Evolutionary conservation across 2,888 invertebrate genomes (phyloP), one percentile per base, ranked within the genome.

Genomic region (Andrena bicolor): DNA sequence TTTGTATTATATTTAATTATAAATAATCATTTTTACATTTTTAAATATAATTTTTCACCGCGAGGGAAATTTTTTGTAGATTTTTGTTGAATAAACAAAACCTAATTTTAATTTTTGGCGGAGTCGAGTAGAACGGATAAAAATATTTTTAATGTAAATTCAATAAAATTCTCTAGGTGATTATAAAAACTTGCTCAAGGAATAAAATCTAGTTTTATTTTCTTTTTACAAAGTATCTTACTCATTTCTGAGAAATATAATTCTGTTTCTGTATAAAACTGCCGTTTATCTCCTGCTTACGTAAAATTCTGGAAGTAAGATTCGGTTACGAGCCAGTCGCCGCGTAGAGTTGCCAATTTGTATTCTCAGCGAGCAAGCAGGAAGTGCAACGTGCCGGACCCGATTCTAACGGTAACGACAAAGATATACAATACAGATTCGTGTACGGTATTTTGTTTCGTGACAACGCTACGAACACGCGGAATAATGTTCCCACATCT

Each of bases 311-410:
- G 35, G n/a, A 32, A 23, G 56, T 13, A 51, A 63, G 66, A 69
- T 77, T 82, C 66, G 51, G 41, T 79, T 74, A 82, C 66, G 26
- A 35, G 65, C 23, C 56, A 76, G 68, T 41, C 51, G 26, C 10
- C 53, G 64, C 61, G 73, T 76, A 75, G 77, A 86, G 60, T 79
- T 76, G 82, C 66, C 79, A 76, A 87, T 87, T 87, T 85, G 80
- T 87, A 87, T 87, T 85, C 87, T 53, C 74, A 53, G 58, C 65
- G 61, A 61, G 83, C 71, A 60, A 84, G 68, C 79, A 87, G 87
- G 87, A 87, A 87, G 82, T 87, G 83, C 87, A 85, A 48, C 56
- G 56, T 70, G 72, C 78, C 79, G 65, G 75, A 71, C 71, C 35
- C 35, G 75, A 82, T 81, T 64, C 73, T 87, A 87, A 87, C 86